These are phyloP conservation scores for Odontomyia ornata DNA, from an alignment of 2,888 invertebrate species.

Conservation along the genomic window DNA sequence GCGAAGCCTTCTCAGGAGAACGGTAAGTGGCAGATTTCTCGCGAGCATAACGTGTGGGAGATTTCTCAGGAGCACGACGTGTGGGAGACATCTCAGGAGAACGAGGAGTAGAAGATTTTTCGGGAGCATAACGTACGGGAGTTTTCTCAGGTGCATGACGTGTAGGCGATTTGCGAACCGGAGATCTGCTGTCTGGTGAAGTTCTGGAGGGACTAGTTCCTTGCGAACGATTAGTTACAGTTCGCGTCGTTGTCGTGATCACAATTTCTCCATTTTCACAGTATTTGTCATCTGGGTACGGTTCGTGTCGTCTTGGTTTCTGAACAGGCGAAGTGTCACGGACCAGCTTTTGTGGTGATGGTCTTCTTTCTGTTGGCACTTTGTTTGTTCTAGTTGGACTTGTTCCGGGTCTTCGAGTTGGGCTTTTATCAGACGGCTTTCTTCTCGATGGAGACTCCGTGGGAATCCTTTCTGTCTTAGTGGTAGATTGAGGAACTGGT, in stretches of 20 bases:
- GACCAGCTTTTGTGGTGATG: not conserved
- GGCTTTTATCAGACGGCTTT: not conserved
- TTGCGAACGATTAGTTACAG: conserved; percentile 24
- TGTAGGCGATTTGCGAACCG: not conserved
- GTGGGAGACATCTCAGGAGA: too few species aligned
- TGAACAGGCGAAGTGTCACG: not conserved
- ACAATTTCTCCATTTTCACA: not conserved
- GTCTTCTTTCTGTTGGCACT: too few species aligned
- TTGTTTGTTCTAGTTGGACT: conserved; percentile 42
- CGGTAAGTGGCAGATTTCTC: too few species aligned
- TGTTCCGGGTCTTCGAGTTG: conserved; percentile 34
- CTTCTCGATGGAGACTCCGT: too few species aligned
- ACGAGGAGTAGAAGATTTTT: too few species aligned
- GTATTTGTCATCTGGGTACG: not conserved
- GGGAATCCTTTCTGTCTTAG: not conserved
- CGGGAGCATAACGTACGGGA: too few species aligned
- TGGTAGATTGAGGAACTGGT: not conserved
- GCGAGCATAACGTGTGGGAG: too few species aligned
- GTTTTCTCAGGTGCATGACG: too few species aligned
- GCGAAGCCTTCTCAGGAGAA: too few species aligned
- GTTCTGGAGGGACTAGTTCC: conserved; percentile 57
- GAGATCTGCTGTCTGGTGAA: conserved; percentile 46
- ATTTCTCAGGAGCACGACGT: too few species aligned
- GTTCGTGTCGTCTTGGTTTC: not conserved
- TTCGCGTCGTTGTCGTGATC: conserved; percentile 15